Evolutionary conservation across 92 coral and sea anemone genomes (phyloP), one percentile per base, ranked within the genome.

Genomic region (Siderastrea radians): DNA sequence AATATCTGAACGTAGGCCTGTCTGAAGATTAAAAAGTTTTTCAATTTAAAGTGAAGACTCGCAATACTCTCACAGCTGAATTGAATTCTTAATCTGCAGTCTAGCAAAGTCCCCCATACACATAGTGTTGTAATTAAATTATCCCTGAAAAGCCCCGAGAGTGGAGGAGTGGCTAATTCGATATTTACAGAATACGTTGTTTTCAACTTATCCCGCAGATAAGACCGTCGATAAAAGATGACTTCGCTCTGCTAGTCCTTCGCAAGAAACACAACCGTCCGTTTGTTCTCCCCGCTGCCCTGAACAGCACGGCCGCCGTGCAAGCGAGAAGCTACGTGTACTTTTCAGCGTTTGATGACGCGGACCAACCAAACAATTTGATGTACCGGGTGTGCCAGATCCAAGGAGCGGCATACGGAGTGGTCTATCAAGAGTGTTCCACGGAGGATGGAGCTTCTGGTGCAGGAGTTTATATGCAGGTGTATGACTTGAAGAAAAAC

Each of bases 391-490:
- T 82, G 67, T 88, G 88, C 63, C 61, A 76, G 72, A 84, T 60
- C 10, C 71, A 81, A 16, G 85, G 78, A 48, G 84, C 72, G 8
- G 77, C 83, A 0, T 85, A 76, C 15, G 88, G 85, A 6, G 70
- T 88, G 67, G 64, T 88, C 16, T 80, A 80, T 53, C 81, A 76
- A 4, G 77, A 78, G 47, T 88, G 92, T 38, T 79, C 78, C 70
- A 51, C 88, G 17, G 78, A 71, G 38, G 14, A 49, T 79, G 88
- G 78, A 1, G 84, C 84, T 0, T 74, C 87, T 54, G 92, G 92
- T 44, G 92, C 92, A 50, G 92, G 92, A 3, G 88, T 88, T 17
- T 88, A 88, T 50, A 82, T 82, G 84, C 92, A 79, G 69, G 78
- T 84, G 38, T 88, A 82, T 61, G 88, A 88, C 52, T 50, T 79